Conservation (phyloP, 2,797 vertebrate genomes). For the Coranthus polyacanthus region DNA sequence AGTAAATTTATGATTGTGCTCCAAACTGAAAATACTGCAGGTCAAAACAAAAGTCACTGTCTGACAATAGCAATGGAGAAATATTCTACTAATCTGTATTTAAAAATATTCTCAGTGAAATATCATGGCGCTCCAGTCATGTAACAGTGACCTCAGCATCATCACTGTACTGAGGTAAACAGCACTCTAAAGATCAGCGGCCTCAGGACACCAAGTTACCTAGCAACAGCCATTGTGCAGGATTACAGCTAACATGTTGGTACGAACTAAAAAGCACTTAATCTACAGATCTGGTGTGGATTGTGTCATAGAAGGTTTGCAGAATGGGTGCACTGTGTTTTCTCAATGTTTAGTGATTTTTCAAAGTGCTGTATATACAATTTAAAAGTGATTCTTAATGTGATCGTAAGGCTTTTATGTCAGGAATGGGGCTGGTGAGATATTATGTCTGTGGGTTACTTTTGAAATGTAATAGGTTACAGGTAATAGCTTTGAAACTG, state of each 20-base stretch:
- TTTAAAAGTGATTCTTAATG: too few relatives aligned
- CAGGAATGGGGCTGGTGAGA: too few relatives aligned
- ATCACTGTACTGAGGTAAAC: slow-evolving; percentile 9
- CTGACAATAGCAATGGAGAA: neutral
- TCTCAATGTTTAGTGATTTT: too few relatives aligned
- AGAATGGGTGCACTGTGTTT: neutral
- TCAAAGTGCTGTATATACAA: too few relatives aligned
- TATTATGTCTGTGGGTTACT: too few relatives aligned
- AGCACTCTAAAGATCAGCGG: slow-evolving; percentile 23
- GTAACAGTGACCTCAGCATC: neutral
- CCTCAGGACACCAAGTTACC: slow-evolving; percentile 32
- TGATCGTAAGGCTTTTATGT: too few relatives aligned
- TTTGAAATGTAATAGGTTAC: too few relatives aligned
- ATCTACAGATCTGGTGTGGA: slow-evolving; percentile 11
- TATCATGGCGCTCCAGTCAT: slow-evolving; percentile 3
- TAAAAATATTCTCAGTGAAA: neutral
- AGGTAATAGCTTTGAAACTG: too few relatives aligned
- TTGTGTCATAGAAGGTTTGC: slow-evolving; percentile 16
- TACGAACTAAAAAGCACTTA: slow-evolving; percentile 22
- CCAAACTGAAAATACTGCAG: neutral
- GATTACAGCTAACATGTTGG: slow-evolving; percentile 9
- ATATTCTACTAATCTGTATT: neutral
- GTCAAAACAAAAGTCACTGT: neutral
- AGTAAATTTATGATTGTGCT: too few relatives aligned
- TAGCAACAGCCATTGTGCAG: slow-evolving; percentile 38